Evolutionary conservation across 1,140 invertebrate genomes (phyloP).

Genomic region (Hylaeus anthracinus): DNA sequence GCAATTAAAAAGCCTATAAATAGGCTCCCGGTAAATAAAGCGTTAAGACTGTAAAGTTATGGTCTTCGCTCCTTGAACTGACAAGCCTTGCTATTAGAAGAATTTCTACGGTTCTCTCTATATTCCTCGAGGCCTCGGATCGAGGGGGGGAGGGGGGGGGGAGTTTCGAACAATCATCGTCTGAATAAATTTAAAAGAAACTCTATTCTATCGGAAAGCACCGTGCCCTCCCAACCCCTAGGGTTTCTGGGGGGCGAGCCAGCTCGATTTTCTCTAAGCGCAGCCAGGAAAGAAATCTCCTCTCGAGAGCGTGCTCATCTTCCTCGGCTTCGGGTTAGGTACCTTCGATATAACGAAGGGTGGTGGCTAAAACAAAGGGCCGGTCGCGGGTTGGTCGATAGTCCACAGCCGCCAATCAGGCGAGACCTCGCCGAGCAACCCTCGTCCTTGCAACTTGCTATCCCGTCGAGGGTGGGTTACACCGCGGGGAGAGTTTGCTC

Average conservation of each 20-base stretch:
- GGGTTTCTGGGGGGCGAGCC: background rate
- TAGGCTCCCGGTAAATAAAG: no score
- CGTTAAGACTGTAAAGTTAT: no score
- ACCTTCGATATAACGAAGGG: slow-evolving; percentile 66
- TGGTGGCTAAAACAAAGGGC: slow-evolving; percentile 80
- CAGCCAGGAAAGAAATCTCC: slow-evolving; percentile 46
- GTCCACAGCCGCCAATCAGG: slow-evolving; percentile 78
- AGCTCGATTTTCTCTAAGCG: slow-evolving; percentile 42
- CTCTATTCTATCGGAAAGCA: background rate
- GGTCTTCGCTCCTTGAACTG: no score
- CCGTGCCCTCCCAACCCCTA: no score
- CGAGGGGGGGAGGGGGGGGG: no score
- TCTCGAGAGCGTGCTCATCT: slow-evolving; percentile 53
- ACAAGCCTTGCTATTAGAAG: no score
- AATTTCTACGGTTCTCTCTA: no score
- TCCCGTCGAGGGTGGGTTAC: slow-evolving; percentile 56
- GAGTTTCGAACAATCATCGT: background rate
- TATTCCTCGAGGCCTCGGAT: no score
- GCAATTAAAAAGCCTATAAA: no score
- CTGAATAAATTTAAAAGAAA: slow-evolving; percentile 2
- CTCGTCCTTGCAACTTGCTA: slow-evolving; percentile 73
- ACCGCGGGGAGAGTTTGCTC: slow-evolving; percentile 65
- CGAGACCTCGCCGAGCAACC: slow-evolving; percentile 71
- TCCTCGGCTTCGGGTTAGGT: slow-evolving; percentile 57
- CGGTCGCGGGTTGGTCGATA: slow-evolving; percentile 79